Evolutionary conservation across 2,888 invertebrate genomes (phyloP), one percentile per base, ranked within the genome.

Genomic region (Plebejus argus): DNA sequence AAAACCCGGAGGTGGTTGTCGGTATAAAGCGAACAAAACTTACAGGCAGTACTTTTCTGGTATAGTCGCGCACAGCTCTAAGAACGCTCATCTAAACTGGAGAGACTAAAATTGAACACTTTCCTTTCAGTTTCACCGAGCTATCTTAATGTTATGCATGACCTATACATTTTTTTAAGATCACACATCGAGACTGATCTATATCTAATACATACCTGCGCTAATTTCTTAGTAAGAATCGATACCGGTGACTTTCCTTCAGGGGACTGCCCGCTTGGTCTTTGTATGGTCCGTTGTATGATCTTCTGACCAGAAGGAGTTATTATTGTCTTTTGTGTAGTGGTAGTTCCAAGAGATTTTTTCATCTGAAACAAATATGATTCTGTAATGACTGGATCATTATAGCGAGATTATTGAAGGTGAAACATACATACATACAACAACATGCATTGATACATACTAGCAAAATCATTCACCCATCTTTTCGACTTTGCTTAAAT

Each of bases 241-340:
- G 89, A 89, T 71, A 93, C 91, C 1, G 94, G 94, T 6, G 93
- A 92, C 79, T 90, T 91, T 5, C 87, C 86, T 33, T 89, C 88
- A 1, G 83, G 39, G 3, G 83, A 39, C 4, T 82, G 82, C n/a
- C 83, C 83, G 10, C 84, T 81, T 0, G 92, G 87, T 77, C 93
- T 83, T 81, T 94, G 94, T 83, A 94, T 94, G 1, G 94, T 93
- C 58, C 94, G 89, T 81, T 94, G 94, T 76, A 94, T 94, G 75
- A 94, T 94, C 83, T 93, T 94, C 84, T 94, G 94, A n/a, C 94
- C 94, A 1, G 94, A 94, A 0, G 94, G 94, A 20, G 94, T 94
- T 61, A 94, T 94, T 78, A 94, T 94, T 0, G 94, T 94, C 84
- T 94, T 94, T 83, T 74, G 74, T 15, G 20, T 74, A 20, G 74